Evolutionary conservation across 1,140 invertebrate species (phyloP).

Genomic region (Cyrtorhinus lividipennis): DNA sequence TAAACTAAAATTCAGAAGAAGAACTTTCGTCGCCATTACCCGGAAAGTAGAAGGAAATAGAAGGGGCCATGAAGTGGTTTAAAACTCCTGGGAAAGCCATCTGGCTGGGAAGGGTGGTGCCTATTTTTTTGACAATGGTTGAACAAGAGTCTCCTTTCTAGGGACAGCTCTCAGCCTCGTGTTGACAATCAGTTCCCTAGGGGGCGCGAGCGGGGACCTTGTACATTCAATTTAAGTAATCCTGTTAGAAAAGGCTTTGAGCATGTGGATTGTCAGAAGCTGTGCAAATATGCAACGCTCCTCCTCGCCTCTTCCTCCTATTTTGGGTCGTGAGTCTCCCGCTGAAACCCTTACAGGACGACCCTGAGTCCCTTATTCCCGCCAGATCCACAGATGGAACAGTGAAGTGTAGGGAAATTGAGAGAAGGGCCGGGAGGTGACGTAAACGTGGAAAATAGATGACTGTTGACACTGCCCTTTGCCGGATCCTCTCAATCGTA

Average conservation of each 20-base stretch:
- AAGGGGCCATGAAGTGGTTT: not conserved
- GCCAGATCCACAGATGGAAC: too few species aligned
- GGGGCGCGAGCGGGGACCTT: not conserved
- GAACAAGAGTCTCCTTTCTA: not conserved
- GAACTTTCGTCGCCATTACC: too few species aligned
- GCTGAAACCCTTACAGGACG: too few species aligned
- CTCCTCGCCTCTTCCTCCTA: too few species aligned
- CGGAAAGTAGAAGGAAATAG: not conserved
- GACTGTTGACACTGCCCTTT: too few species aligned
- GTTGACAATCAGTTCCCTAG: constrained; percentile 6
- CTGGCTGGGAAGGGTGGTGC: not conserved
- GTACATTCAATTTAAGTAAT: constrained; percentile 8
- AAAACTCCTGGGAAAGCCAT: constrained; percentile 7
- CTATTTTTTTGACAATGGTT: not conserved
- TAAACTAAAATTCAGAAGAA: too few species aligned
- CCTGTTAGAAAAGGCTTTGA: constrained; percentile 1
- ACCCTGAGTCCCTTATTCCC: too few species aligned
- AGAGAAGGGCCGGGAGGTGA: too few species aligned
- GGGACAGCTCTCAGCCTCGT: not conserved
- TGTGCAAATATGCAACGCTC: constrained; percentile 3
- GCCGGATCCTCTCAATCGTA: too few species aligned
- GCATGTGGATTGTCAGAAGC: constrained; percentile 7
- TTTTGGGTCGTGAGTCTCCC: too few species aligned
- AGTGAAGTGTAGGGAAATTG: too few species aligned
- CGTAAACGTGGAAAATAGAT: too few species aligned